Base-by-base conservation (phyloP, 2,797 vertebrate genomes). In the Myotis vivesi region DNA sequence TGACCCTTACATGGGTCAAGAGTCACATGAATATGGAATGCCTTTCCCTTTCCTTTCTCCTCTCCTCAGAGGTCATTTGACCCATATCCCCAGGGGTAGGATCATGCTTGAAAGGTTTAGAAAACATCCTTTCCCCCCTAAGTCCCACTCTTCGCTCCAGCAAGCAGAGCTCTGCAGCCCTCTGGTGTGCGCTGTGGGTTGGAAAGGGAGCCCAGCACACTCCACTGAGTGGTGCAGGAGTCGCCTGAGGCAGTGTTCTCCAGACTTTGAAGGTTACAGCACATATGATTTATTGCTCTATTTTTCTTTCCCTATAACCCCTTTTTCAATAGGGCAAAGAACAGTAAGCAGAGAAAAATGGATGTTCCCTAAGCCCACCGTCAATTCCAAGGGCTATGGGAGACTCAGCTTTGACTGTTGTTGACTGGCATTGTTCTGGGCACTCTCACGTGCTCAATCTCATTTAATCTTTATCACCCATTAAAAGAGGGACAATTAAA, bases 1-100 rank as follows among this genome's bases (percentile, higher is more conserved):
- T 93, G 96, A 96, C 96, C 96, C 96, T 96, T 97, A 59, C 92
- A 81, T 91, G 92, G 90, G 89, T 96, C 92, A 96, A 38, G 85
- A 95, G 86, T 96, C 97, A 96, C 96, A 97, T 97, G 97, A 93
- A 94, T 97, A 96, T 97, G 94, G 87, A 96, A 92, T 71, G 68
- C 49, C 38, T 69, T 89, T 95, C 53, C 71, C 57, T 96, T 83
- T 59, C 77, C 36, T 92, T 69, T 73, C 57, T 90, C 75, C 73
- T 55, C 30, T 82, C 79, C 75, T 55, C 49, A 77, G 85, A 96
- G 88, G 90, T 97, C 96, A 95, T 95, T 64, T 94, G 93, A 97
- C 85, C 86, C 72, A 92, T 96, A 86, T 87, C 93, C 95, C 95
- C 71, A 87, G 79, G 95, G 83, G 53, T 51, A 94, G 51, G 93